Conservation (phyloP, 2,888 invertebrate genomes). For the Ectobius pallidus region DNA sequence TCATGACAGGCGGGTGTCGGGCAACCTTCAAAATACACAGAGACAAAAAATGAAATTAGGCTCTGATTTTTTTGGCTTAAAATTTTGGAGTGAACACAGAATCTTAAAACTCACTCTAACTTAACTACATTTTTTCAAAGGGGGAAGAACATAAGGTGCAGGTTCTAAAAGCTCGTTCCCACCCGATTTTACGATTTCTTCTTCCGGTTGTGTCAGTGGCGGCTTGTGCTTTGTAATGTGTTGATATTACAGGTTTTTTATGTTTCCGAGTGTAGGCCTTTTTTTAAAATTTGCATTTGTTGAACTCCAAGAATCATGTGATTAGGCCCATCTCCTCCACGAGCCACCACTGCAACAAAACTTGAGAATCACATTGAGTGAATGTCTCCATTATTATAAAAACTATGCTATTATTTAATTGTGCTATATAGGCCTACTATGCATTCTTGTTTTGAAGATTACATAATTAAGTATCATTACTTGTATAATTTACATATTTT, state of each 20-base stretch:
- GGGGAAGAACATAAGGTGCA: constrained; percentile 5
- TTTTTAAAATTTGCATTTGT: not conserved
- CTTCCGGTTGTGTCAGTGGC: constrained; percentile 7
- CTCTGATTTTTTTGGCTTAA: not conserved
- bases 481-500: too few species aligned
- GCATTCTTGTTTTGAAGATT: too few species aligned
- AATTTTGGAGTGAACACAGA: constrained; percentile 8
- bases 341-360: constrained; percentile 21
- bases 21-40: constrained; percentile 44
- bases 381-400: too few species aligned
- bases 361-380: not conserved
- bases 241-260: not conserved
- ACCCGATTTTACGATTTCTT: constrained; percentile 52
- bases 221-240: not conserved
- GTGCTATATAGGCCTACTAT: too few species aligned
- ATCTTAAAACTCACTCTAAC: not conserved
- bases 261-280: too few species aligned
- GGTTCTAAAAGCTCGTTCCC: constrained; percentile 50
- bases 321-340: not conserved
- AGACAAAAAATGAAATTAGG: constrained; percentile 40
- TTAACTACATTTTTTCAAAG: not conserved
- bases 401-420: too few species aligned
- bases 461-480: too few species aligned
- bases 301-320: not conserved
- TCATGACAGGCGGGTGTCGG: constrained; percentile 41